Evolutionary conservation across 1,140 invertebrate genomes (phyloP).

Genomic region (Trachymyrmex cornetzi): DNA sequence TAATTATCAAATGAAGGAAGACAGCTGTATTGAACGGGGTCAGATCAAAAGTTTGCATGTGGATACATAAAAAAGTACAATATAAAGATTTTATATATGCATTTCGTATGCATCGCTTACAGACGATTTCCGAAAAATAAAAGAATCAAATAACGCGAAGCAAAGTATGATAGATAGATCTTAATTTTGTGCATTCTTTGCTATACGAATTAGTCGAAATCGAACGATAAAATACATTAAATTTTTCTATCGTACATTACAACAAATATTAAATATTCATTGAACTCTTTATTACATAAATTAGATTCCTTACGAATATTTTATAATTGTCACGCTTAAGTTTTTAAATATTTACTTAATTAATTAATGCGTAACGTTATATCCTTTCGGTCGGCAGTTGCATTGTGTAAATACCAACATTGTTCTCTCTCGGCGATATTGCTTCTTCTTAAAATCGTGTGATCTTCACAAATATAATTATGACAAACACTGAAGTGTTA

Average conservation of each 20-base stretch:
- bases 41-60: background rate
- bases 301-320: background rate
- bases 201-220: background rate
- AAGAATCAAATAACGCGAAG: slow-evolving; percentile 6
- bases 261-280: background rate
- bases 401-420: background rate
- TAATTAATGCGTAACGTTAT: background rate
- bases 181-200: background rate
- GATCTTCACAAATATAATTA: slow-evolving; percentile 13
- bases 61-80: background rate
- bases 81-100: background rate
- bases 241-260: background rate
- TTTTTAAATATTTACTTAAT: background rate
- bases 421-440: background rate
- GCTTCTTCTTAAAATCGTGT: background rate
- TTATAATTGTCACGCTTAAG: slow-evolving; percentile 1
- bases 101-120: background rate
- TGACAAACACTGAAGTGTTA: background rate
- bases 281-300: background rate
- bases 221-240: background rate
- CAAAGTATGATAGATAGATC: slow-evolving; percentile 1
- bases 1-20: slow-evolving; percentile 1
- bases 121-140: background rate
- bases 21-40: background rate
- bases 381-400: background rate